Evolutionary conservation across 1,140 invertebrate genomes (phyloP).

Genomic region (Neelides sp.): DNA sequence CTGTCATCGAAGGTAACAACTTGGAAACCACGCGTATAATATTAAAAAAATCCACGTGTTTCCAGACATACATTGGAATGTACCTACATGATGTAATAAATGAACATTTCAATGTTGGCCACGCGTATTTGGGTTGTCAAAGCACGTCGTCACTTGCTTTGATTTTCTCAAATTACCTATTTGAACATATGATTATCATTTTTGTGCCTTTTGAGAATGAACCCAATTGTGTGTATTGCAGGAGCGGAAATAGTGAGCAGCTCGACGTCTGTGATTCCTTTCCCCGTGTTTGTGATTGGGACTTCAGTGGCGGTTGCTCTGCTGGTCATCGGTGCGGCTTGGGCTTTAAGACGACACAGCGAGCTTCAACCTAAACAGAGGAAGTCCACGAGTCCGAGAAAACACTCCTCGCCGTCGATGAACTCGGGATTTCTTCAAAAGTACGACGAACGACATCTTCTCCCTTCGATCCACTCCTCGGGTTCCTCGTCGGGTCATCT

Average conservation of each 20-base stretch:
- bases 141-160: no score
- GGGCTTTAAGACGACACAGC: slow-evolving; percentile 16
- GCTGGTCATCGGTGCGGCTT: slow-evolving; percentile 22
- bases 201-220: no score
- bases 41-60: no score
- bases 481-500: slow-evolving; percentile 10
- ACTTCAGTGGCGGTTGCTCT: slow-evolving; percentile 17
- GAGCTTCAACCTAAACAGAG: slow-evolving; percentile 16
- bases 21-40: background rate
- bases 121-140: no score
- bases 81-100: no score
- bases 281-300: slow-evolving; percentile 25
- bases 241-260: slow-evolving; percentile 20
- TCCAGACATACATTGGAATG: no score
- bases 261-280: slow-evolving; percentile 17
- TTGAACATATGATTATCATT: no score
- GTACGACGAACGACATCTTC: slow-evolving; percentile 6
- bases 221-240: no score
- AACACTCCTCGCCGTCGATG: slow-evolving; percentile 8
- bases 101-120: no score
- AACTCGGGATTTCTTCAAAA: slow-evolving; percentile 7
- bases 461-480: slow-evolving; percentile 19
- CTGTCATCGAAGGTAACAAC: slow-evolving; percentile 28
- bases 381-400: slow-evolving; percentile 10
- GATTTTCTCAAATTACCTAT: no score